Evolutionary conservation across 2,113 vertebrate species (phyloP), one percentile per base, ranked within the genome.

Genomic region (Marmota flaviventris): DNA sequence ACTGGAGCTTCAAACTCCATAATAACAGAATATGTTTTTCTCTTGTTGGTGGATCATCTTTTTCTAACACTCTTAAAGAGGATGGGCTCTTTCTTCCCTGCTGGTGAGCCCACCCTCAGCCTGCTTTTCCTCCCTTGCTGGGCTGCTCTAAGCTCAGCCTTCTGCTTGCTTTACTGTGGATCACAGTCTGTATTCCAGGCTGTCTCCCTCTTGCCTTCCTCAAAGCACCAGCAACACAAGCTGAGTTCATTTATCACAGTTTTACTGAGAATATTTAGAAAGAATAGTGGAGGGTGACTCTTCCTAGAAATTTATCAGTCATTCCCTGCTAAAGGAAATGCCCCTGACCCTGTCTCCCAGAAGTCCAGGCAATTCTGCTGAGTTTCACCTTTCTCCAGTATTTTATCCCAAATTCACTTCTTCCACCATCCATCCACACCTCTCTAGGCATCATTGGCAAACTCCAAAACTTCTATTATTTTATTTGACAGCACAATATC

Each of bases 81-180:
- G 4, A 10, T 18, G 27, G 67, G 2, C 12, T 87, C 94, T 79
- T 39, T 78, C 9, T 85, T 2, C 39, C 12, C 25, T 6, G 18
- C 27, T 2, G n/a, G 67, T 39, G 81, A 32, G 18, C 32, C 5
- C 10, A 7, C 39, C 9, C 67, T 29, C 10, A 5, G 3, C 32
- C 18, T 7, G 4, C 0, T 13, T 25, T 78, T 39, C 14, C 34
- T 37, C 18, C 5, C 27, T 63, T 24, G 14, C 4, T 22, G 0
- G 0, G 8, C 10, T 12, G 53, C 42, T 58, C 65, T 18, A 10
- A 7, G 7, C 32, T 45, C 39, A 22, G 42, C 79, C 17, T 8
- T 58, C n/a, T 88, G 12, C 25, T 24, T n/a, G 16, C 4, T 86
- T 76, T 18, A 18, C 58, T 58, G 8, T 58, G 25, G 32, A 51